A percentile compares a stretch with the other conserved stretches of the same genome.
Evolutionary conservation across 2,888 invertebrate species (phyloP).

Genomic region (Meghimatium bilineatum): DNA sequence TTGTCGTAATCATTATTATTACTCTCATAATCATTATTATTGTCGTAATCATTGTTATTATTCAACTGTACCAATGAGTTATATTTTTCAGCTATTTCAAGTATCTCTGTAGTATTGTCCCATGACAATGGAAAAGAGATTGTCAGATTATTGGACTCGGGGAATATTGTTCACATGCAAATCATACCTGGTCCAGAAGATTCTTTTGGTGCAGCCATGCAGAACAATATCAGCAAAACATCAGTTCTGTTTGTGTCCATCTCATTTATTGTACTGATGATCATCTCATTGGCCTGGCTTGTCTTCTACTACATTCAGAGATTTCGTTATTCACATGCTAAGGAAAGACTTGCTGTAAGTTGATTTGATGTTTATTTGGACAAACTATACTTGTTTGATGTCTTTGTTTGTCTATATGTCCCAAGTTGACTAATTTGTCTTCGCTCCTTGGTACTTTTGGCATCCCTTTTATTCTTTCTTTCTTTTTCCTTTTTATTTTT

Average conservation of each 20-base stretch:
- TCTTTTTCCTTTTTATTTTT: no score
- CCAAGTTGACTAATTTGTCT: no score
- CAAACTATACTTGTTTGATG: neutral
- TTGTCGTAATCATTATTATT: no score
- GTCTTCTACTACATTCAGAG: conserved; percentile 97
- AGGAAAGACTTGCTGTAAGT: conserved; percentile 91
- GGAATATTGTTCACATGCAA: conserved; percentile 29
- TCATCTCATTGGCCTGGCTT: conserved; percentile 95
- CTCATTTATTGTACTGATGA: conserved; percentile 95
- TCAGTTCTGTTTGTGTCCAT: conserved; percentile 96
- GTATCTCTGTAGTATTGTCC: conserved; percentile 38
- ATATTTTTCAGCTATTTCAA: conserved; percentile 4
- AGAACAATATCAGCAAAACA: conserved; percentile 82
- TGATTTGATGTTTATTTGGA: neutral
- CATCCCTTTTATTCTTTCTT: no score
- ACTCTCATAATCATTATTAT: no score
- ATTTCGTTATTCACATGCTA: conserved; percentile 94
- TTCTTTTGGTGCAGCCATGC: neutral
- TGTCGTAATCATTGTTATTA: no score
- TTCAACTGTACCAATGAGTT: no score
- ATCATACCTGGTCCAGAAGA: conserved; percentile 26
- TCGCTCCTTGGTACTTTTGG: no score
- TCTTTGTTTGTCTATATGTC: neutral
- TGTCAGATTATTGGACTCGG: conserved; percentile 7
- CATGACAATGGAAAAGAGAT: conserved; percentile 34